These are phyloP conservation scores for Ceyx cyanopectus DNA, from an alignment of 2,113 vertebrate genomes.

Conservation along the genomic window DNA sequence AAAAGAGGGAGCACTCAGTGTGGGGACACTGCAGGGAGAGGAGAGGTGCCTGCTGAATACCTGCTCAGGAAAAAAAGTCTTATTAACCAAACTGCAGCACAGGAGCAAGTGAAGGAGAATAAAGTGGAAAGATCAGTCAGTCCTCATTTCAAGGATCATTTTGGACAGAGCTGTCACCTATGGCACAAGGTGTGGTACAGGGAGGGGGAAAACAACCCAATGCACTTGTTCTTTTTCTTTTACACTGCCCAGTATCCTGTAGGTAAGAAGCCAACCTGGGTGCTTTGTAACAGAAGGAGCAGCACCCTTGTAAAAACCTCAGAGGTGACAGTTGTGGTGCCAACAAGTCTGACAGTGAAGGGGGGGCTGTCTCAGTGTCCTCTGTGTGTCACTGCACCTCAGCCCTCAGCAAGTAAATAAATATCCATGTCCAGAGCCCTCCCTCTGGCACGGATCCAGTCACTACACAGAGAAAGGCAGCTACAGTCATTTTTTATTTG, in stretches of 20 bases:
- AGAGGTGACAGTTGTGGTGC: too few species aligned
- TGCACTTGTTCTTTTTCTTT: neutral
- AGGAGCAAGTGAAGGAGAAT: neutral
- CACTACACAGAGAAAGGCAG: slow-evolving; percentile 17
- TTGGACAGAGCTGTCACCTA: neutral
- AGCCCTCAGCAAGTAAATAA: neutral
- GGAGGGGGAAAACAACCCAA: rapidly evolving
- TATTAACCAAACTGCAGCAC: neutral
- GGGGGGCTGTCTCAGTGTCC: rapidly evolving
- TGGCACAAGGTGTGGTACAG: rapidly evolving
- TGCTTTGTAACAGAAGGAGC: neutral
- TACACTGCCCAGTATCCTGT: neutral
- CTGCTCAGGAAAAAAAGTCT: neutral
- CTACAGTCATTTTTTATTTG: slow-evolving; percentile 74
- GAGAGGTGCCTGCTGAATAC: neutral
- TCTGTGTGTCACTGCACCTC: neutral
- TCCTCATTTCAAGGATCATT: neutral
- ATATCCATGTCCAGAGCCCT: neutral
- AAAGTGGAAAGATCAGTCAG: neutral
- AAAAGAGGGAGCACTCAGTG: neutral
- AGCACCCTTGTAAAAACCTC: neutral
- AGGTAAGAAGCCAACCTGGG: neutral
- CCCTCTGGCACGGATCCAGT: rapidly evolving
- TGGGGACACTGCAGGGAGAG: neutral
- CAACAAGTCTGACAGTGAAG: neutral